These are phyloP conservation scores for Oscheius sp. DNA, from an alignment of 2,888 invertebrate genomes.

Conservation along the genomic window DNA sequence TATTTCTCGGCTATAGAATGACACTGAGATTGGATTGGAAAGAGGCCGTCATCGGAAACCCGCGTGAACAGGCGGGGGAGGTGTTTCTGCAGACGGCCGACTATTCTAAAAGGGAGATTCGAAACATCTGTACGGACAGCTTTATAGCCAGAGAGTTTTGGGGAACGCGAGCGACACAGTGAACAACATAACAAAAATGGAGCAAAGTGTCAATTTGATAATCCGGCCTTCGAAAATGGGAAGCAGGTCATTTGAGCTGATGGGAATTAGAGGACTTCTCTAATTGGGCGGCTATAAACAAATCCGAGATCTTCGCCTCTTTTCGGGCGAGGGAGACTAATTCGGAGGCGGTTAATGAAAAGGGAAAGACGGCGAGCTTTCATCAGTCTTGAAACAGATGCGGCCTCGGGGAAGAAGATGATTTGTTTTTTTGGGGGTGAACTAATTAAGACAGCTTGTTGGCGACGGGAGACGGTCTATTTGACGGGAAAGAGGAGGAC, in stretches of 20 bases:
- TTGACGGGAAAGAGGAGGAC: too few relatives aligned
- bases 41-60: constrained; percentile 33
- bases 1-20: constrained; percentile 12
- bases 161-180: neutral
- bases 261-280: too few relatives aligned
- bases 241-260: too few relatives aligned
- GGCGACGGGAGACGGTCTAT: too few relatives aligned
- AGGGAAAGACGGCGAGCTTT: constrained; percentile 16
- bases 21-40: constrained; percentile 16
- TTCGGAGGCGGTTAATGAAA: constrained; percentile 15
- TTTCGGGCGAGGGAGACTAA: neutral
- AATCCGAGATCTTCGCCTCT: neutral
- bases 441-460: too few relatives aligned
- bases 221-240: too few relatives aligned
- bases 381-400: constrained; percentile 14
- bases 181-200: too few relatives aligned
- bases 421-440: neutral
- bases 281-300: too few relatives aligned
- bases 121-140: constrained; percentile 9
- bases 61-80: constrained; percentile 33
- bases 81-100: neutral
- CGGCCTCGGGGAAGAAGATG: neutral
- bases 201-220: too few relatives aligned
- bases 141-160: constrained; percentile 5
- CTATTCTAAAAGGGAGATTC: constrained; percentile 7